Percentiles rank a stretch among this genome's conserved stretches.
Evolutionary conservation across 2,797 vertebrate species (phyloP).

Genomic region (Moxostoma hubbsi): DNA sequence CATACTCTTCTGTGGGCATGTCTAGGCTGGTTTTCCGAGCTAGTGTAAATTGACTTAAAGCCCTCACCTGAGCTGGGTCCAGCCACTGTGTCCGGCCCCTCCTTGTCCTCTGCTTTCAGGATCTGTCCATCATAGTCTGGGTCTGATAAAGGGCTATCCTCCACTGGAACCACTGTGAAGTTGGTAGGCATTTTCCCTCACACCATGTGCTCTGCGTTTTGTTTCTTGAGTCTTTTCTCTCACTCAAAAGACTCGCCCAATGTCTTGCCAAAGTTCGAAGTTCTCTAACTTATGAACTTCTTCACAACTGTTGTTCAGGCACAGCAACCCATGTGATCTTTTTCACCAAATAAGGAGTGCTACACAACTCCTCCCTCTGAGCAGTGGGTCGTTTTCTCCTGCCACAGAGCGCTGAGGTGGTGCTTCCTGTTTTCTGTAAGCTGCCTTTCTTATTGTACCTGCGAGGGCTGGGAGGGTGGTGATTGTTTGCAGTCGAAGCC

Average conservation of each 20-base stretch:
- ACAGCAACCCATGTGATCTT: slow-evolving; percentile 57
- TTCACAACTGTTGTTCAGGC: slow-evolving; percentile 53
- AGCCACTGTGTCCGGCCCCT: slow-evolving; percentile 22
- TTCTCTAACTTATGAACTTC: slow-evolving; percentile 27
- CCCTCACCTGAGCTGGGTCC: slow-evolving; percentile 59
- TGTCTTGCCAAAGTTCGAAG: slow-evolving; percentile 45
- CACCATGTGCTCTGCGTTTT: slow-evolving; percentile 45
- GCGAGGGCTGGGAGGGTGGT: slow-evolving; percentile 1
- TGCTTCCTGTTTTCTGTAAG: slow-evolving; percentile 51
- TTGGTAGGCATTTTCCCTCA: slow-evolving; percentile 78
- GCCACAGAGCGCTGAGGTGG: slow-evolving; percentile 16
- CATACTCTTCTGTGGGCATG: slow-evolving; percentile 15
- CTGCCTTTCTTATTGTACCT: slow-evolving; percentile 34
- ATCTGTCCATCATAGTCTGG: slow-evolving; percentile 27
- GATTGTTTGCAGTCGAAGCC: slow-evolving; percentile 11
- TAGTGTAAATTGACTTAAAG: not conserved
- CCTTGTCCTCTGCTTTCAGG: slow-evolving; percentile 49
- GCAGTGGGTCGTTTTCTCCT: not conserved
- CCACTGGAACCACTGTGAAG: slow-evolving; percentile 84
- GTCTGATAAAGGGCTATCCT: slow-evolving; percentile 64
- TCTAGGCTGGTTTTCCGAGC: not conserved
- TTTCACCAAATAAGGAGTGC: slow-evolving; percentile 53
- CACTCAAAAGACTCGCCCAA: not conserved
- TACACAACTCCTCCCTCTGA: slow-evolving; percentile 48
- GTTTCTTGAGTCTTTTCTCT: slow-evolving; percentile 19